Conservation (phyloP, 2,888 invertebrate species). For the Lithosia quadra region DNA sequence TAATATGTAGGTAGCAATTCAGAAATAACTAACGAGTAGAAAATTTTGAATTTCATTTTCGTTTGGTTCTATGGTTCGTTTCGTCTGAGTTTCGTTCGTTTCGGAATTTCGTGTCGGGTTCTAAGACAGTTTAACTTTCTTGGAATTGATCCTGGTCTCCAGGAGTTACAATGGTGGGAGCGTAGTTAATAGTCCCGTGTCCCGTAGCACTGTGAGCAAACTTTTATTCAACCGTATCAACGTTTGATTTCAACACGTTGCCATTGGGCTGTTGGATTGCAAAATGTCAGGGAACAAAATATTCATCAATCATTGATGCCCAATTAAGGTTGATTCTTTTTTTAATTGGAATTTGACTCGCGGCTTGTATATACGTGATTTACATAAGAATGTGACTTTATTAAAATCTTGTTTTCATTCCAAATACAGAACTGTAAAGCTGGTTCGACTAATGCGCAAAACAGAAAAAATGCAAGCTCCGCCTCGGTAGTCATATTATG, state of each 20-base stretch:
- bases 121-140: background rate
- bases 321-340: background rate
- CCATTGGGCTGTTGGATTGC: background rate
- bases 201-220: background rate
- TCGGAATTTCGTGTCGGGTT: background rate
- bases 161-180: too few relatives aligned
- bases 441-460: background rate
- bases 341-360: background rate
- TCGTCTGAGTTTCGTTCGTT: too few relatives aligned
- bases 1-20: too few relatives aligned
- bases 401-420: background rate
- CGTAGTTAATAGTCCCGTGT: too few relatives aligned
- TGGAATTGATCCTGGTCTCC: background rate
- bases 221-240: background rate
- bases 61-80: background rate
- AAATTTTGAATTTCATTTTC: too few relatives aligned
- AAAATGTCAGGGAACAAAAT: background rate
- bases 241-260: background rate
- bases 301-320: slow-evolving; percentile 1
- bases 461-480: background rate
- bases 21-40: too few relatives aligned
- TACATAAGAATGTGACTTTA: background rate
- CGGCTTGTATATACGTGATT: background rate
- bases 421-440: background rate
- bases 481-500: background rate